Percentiles rank a stretch among this genome's conserved stretches.
Conservation (phyloP, 1,140 invertebrate genomes). For the Drosophila dunni region DNA sequence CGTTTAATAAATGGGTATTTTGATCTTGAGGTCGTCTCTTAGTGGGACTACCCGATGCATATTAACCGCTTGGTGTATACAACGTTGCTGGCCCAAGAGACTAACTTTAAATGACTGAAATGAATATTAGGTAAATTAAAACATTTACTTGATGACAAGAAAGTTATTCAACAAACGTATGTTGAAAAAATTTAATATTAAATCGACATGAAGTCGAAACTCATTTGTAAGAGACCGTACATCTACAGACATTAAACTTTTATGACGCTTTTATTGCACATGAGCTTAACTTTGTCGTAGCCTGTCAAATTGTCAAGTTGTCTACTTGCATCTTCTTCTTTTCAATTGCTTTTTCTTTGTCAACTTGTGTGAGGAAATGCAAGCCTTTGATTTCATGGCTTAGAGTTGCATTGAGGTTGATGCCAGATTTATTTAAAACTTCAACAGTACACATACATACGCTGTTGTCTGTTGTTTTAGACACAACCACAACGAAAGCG, state of each 20-base stretch:
- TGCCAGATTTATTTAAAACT: constrained; percentile 63
- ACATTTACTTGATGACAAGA: constrained; percentile 5
- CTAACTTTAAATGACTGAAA: constrained; percentile 44
- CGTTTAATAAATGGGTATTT: constrained; percentile 37
- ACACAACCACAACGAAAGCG: constrained; percentile 14
- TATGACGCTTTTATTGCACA: constrained; percentile 76
- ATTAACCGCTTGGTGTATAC: constrained; percentile 25
- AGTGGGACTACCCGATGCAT: constrained; percentile 44
- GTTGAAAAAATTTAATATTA: constrained; percentile 10
- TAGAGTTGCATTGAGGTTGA: constrained; percentile 62
- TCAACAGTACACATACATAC: constrained; percentile 31
- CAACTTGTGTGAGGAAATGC: constrained; percentile 12
- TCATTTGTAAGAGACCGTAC: constrained; percentile 74
- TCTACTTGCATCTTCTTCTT: constrained; percentile 49
- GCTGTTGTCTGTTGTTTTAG: constrained; percentile 29
- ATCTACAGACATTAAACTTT: constrained; percentile 75
- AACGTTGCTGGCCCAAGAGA: constrained; percentile 20
- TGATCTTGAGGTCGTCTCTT: constrained; percentile 38
- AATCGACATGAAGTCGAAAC: constrained; percentile 46
- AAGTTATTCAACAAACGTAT: constrained; percentile 1
- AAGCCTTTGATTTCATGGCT: constrained; percentile 69
- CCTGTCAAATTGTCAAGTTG: constrained; percentile 14
- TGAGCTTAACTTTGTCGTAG: constrained; percentile 20
- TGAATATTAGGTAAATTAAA: not conserved
- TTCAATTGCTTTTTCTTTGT: constrained; percentile 53